Percentiles rank a stretch among this genome's conserved stretches.
Evolutionary conservation across 2,888 invertebrate genomes (phyloP).

Genomic region (Hipparchia semele): DNA sequence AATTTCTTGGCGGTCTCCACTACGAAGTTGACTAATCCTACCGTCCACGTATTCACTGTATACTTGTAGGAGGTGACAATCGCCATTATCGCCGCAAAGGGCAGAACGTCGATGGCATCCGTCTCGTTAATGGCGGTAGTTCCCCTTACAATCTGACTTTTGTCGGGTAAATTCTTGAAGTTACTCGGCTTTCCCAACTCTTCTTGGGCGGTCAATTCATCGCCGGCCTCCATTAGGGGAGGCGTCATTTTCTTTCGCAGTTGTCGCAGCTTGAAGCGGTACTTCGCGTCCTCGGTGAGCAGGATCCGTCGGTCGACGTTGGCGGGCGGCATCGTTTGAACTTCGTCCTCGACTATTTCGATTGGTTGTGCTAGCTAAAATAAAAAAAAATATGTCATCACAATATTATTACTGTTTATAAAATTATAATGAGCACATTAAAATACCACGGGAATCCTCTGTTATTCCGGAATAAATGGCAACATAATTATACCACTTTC

Average conservation of each 20-base stretch:
- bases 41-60: slow-evolving; percentile 83
- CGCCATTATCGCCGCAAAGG: slow-evolving; percentile 84
- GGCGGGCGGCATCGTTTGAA: slow-evolving; percentile 55
- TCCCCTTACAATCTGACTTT: slow-evolving; percentile 83
- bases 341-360: slow-evolving; percentile 61
- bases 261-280: slow-evolving; percentile 67
- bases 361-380: slow-evolving; percentile 57
- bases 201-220: slow-evolving; percentile 61
- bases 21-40: slow-evolving; percentile 83
- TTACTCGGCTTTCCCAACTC: slow-evolving; percentile 83
- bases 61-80: slow-evolving; percentile 85
- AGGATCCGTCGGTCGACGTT: slow-evolving; percentile 65
- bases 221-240: slow-evolving; percentile 59
- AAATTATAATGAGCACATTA: too few relatives aligned
- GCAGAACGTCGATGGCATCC: slow-evolving; percentile 66
- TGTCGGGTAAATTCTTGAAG: slow-evolving; percentile 83
- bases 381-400: background rate
- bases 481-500: too few relatives aligned
- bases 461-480: too few relatives aligned
- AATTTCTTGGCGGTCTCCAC: slow-evolving; percentile 73
- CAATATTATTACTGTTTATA: too few relatives aligned
- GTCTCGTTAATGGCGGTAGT: slow-evolving; percentile 61
- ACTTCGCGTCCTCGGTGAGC: slow-evolving; percentile 67
- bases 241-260: slow-evolving; percentile 64
- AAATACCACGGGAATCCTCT: too few relatives aligned